Base-by-base conservation (phyloP, 2,888 invertebrate species). In the Oxytorus armatus region DNA sequence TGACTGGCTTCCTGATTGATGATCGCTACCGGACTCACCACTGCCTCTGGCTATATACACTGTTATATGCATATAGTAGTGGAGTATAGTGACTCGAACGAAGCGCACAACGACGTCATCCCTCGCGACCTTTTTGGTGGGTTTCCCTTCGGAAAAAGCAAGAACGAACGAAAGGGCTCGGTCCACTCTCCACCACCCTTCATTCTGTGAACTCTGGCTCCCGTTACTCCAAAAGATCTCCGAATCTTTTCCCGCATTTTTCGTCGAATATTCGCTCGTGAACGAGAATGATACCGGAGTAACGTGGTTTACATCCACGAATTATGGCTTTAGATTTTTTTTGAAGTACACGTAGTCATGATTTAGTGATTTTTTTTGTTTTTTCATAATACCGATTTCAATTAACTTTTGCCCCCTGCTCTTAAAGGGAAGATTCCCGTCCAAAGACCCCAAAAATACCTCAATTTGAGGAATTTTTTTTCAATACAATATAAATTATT, bases 11-110 rank as follows among this genome's bases (percentile, higher is more conserved):
- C 85, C 88, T 89, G 89, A 89, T 89, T 89, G 91, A 91, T 90
- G 91, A 91, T 90, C 90, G 88, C 91, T 86, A 85, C 86, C 85
- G 90, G 90, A 89, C 90, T 89, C 88, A 87, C 86, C 84, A 88
- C 85, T 86, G 87, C 89, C 88, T 87, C 86, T 86, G 85, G 84
- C 85, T 86, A 86, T 85, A 78, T 57, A 74, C 57, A 59, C 65
- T 49, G 75, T 70, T 79, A 83, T 88, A 84, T 83, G 85, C 86
- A 85, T 86, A 65, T 63, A 44, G 53, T 25, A 49, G 49, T 23
- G 25, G 14, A 42, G 51, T 53, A 73, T 53, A 57, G 69, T 69
- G 69, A 77, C 77, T 77, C 65, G 81, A 36, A 16, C 65, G 44
- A 59, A 57, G n/a, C 63, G 42, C 61, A 57, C 66, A 36, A 36